Conservation (phyloP, 1,140 invertebrate genomes). For the Homarus americanus region DNA sequence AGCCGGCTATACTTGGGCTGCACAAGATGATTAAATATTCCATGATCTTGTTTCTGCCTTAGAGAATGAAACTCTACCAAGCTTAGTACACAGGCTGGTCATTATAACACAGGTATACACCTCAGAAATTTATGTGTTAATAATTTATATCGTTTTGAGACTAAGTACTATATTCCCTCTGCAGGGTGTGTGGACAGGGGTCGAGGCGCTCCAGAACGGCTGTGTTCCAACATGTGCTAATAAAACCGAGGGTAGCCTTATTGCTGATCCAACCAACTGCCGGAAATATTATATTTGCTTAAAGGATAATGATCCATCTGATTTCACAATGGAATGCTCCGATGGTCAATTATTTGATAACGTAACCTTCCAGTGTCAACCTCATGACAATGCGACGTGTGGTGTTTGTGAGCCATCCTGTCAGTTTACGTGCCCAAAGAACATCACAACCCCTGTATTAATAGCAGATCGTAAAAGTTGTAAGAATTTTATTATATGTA, state of each 20-base stretch:
- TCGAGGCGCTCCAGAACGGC: neutral
- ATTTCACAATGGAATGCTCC: neutral
- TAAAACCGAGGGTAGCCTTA: neutral
- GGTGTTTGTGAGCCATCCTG: neutral
- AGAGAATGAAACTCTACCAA: too few relatives aligned
- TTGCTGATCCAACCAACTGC: slow-evolving; percentile 19
- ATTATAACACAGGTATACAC: too few relatives aligned
- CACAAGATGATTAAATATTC: too few relatives aligned
- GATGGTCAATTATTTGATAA: neutral
- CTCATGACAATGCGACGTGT: neutral
- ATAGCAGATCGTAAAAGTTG: neutral
- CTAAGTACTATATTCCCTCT: neutral
- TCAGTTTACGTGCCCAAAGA: neutral
- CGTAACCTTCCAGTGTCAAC: neutral
- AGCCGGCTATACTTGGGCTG: too few relatives aligned
- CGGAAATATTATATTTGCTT: neutral
- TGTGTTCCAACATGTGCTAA: neutral
- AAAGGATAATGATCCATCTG: neutral
- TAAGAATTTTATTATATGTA: neutral
- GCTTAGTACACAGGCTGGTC: too few relatives aligned
- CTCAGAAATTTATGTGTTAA: too few relatives aligned
- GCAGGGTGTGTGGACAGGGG: neutral
- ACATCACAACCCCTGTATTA: neutral
- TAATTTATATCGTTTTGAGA: too few relatives aligned
- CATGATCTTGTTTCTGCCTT: too few relatives aligned